Conservation (phyloP, 2,888 invertebrate species). For the Lordiphosa fenestrarum region DNA sequence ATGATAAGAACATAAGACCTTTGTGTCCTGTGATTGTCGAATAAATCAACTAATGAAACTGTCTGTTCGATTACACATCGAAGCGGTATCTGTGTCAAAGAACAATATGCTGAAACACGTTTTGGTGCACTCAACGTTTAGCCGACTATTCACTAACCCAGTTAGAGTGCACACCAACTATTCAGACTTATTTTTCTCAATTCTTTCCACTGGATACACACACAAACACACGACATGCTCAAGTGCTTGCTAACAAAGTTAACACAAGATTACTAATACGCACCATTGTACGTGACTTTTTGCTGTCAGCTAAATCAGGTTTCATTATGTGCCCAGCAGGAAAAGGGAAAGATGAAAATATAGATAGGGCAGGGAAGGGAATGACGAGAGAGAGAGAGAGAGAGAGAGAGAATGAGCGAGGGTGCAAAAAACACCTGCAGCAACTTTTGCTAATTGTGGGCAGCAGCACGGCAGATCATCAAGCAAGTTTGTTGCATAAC, state of each 20-base stretch:
- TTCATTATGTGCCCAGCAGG: slow-evolving; percentile 58
- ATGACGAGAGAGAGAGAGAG: not conserved
- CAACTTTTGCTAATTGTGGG: slow-evolving; percentile 53
- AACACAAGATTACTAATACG: slow-evolving; percentile 67
- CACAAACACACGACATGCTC: slow-evolving; percentile 32
- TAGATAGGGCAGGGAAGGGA: slow-evolving; percentile 20
- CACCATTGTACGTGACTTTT: slow-evolving; percentile 70
- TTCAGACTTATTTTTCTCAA: slow-evolving; percentile 4
- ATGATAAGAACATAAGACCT: not conserved
- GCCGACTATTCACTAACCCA: slow-evolving; percentile 32
- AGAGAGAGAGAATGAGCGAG: slow-evolving; percentile 1
- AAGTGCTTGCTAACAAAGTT: slow-evolving; percentile 66
- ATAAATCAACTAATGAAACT: too few species aligned
- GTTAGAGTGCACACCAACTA: slow-evolving; percentile 21
- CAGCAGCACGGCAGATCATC: slow-evolving; percentile 35
- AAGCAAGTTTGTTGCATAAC: slow-evolving; percentile 65
- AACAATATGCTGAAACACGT: too few species aligned
- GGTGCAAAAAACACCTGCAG: slow-evolving; percentile 38
- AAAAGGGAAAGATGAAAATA: slow-evolving; percentile 25
- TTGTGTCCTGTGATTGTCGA: too few species aligned
- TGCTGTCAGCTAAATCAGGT: slow-evolving; percentile 71
- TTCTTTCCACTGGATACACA: slow-evolving; percentile 1
- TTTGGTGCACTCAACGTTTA: too few species aligned
- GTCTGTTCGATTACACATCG: too few species aligned
- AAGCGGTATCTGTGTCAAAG: too few species aligned